These are phyloP conservation scores for Drosophila paranaensis DNA, from an alignment of 2,888 invertebrate species.

Conservation along the genomic window DNA sequence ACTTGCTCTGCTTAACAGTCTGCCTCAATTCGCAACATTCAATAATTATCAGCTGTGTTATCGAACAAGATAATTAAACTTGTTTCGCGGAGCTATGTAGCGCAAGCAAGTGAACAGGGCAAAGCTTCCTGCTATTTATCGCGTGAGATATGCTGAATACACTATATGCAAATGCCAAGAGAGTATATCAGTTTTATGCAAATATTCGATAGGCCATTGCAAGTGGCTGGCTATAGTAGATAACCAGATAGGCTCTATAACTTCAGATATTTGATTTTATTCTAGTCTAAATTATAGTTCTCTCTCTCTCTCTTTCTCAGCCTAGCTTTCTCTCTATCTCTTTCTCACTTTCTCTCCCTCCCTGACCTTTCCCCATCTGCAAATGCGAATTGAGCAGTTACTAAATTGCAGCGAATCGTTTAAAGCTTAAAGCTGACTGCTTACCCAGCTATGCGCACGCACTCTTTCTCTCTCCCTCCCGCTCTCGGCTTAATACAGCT, in stretches of 20 bases:
- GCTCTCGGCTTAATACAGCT: not conserved
- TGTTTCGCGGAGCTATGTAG: not conserved
- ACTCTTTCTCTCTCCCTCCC: not conserved
- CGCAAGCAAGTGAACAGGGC: not conserved
- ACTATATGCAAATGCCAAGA: not conserved
- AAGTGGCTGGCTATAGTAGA: not conserved
- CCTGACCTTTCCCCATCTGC: not conserved
- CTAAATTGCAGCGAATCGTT: not conserved
- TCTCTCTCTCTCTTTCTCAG: not conserved
- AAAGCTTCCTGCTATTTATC: conserved; percentile 3
- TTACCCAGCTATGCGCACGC: not conserved
- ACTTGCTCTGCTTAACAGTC: not conserved
- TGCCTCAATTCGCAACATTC: not conserved
- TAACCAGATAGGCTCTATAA: not conserved
- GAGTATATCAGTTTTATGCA: not conserved
- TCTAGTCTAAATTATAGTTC: too few relatives aligned
- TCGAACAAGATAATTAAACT: conserved; percentile 1
- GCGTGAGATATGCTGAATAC: not conserved
- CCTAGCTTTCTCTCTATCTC: not conserved
- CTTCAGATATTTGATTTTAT: too few relatives aligned
- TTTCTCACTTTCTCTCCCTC: too few relatives aligned
- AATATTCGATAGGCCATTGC: not conserved
- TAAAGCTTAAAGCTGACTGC: not conserved
- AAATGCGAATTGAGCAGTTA: not conserved
- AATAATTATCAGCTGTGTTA: not conserved